A percentile compares a stretch with the other conserved stretches of the same genome.
Conservation (phyloP, 1,140 invertebrate genomes). For the Aphis gossypii region DNA sequence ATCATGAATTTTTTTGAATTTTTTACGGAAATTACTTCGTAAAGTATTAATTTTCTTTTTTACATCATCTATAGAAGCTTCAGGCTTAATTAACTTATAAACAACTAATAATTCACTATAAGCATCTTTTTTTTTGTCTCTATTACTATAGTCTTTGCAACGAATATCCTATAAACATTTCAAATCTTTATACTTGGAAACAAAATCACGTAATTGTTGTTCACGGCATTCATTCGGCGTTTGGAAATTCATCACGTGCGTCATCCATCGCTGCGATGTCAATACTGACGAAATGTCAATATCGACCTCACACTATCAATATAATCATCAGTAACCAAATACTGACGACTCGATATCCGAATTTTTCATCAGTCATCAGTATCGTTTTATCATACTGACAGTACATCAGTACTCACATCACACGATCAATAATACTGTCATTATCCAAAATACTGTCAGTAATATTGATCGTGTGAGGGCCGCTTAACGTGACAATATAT, state of each 20-base stretch:
- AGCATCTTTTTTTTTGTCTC: constrained; percentile 9
- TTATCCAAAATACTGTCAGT: neutral
- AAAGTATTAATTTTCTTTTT: neutral
- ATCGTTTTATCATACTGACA: neutral
- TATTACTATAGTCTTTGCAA: neutral
- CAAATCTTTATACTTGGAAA: neutral
- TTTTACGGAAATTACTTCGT: constrained; percentile 8
- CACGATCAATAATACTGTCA: neutral
- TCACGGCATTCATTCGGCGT: neutral
- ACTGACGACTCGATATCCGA: neutral
- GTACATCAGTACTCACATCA: neutral
- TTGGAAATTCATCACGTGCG: neutral
- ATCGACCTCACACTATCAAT: neutral
- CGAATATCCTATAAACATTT: neutral
- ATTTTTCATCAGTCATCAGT: constrained; percentile 15
- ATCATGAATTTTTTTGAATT: constrained; percentile 57
- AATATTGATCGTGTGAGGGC: constrained; percentile 12
- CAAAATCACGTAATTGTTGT: neutral
- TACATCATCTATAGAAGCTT: neutral
- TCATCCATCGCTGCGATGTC: neutral
- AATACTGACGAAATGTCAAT: neutral
- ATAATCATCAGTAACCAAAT: neutral
- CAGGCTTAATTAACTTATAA: constrained; percentile 6
- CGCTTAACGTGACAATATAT: no score
- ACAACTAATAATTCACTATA: neutral